These are phyloP conservation scores for Lepidurus arcticus DNA, from an alignment of 1,140 invertebrate genomes.

Conservation along the genomic window DNA sequence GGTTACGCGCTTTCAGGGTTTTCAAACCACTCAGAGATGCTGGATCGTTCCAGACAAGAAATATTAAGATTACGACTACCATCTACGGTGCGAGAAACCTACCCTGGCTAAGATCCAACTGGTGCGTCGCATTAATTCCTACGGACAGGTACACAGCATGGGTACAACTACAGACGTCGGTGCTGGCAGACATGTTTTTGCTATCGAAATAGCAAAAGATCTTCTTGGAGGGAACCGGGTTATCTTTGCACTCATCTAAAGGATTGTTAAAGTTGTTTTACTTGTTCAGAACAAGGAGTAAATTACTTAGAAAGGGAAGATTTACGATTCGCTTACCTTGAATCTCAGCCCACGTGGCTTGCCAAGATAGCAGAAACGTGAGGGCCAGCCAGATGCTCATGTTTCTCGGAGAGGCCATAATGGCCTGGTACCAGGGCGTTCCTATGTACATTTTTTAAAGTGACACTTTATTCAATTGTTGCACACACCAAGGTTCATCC, in stretches of 20 bases:
- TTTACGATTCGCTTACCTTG: not conserved
- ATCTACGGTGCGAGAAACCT: not conserved
- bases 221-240: conserved; percentile 13
- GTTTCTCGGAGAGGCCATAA: conserved; percentile 3
- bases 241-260: conserved; percentile 29
- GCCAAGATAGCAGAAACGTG: conserved; percentile 8
- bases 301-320: too few species aligned
- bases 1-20: conserved; percentile 35
- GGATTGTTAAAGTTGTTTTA: not conserved
- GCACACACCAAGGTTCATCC: too few species aligned
- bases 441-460: not conserved
- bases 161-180: conserved; percentile 27
- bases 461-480: not conserved
- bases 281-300: too few species aligned
- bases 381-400: conserved; percentile 13
- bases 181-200: not conserved
- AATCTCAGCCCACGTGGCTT: conserved; percentile 13
- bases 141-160: conserved; percentile 28
- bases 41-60: not conserved
- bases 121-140: not conserved
- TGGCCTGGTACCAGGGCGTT: conserved; percentile 6
- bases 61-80: not conserved
- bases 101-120: not conserved
- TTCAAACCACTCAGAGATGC: not conserved
- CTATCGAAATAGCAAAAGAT: conserved; percentile 30